These are phyloP conservation scores for Peromyscus attwateri DNA, from an alignment of 2,797 vertebrate species.

Conservation along the genomic window DNA sequence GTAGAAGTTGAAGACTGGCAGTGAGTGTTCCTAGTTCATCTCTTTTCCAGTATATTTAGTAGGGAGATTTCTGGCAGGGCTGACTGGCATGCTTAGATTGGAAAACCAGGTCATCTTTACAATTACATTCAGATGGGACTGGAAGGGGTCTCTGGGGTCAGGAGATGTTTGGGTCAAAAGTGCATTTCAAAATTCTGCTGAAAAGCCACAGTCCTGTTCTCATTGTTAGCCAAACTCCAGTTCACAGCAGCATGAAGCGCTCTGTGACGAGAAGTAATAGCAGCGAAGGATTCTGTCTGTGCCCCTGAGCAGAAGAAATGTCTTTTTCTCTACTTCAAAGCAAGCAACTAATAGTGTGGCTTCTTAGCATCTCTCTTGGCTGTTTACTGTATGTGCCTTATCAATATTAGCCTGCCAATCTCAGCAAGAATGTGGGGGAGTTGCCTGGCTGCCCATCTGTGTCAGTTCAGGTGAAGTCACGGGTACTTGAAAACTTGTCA, in stretches of 20 bases:
- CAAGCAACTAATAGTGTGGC: not conserved
- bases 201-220: not conserved
- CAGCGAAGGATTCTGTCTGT: not conserved
- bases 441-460: not conserved
- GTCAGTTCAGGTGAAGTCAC: slow-evolving; percentile 55
- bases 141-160: not conserved
- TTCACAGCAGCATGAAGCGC: not conserved
- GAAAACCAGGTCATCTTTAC: slow-evolving; percentile 54
- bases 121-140: slow-evolving; percentile 36
- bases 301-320: not conserved
- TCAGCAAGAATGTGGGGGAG: not conserved
- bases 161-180: slow-evolving; percentile 1
- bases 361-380: not conserved
- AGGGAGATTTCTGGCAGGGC: not conserved
- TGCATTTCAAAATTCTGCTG: slow-evolving; percentile 28
- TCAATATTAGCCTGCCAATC: slow-evolving; percentile 5
- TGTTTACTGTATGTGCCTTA: not conserved
- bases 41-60: not conserved
- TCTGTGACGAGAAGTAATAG: not conserved
- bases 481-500: not conserved
- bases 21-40: not conserved
- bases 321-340: not conserved
- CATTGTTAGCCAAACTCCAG: not conserved
- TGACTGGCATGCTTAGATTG: not conserved
- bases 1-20: not conserved